Evolutionary conservation across 2,797 vertebrate genomes (phyloP).

Genomic region (Staurois parvus): DNA sequence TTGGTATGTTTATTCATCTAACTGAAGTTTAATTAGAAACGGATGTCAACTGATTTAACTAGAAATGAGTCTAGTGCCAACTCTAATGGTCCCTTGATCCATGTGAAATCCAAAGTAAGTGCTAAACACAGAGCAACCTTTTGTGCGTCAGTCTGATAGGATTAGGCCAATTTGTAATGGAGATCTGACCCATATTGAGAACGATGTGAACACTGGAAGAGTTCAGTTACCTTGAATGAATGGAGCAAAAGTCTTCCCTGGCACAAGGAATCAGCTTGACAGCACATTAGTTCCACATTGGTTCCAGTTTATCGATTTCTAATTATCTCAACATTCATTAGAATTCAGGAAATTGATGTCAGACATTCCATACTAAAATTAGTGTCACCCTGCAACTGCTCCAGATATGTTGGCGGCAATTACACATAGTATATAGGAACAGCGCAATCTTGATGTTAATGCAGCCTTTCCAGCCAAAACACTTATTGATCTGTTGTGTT

Average conservation of each 20-base stretch:
- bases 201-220: slow-evolving; percentile 2
- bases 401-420: slow-evolving; percentile 20
- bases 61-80: background rate
- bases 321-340: slow-evolving; percentile 53
- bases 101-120: background rate
- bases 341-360: slow-evolving; percentile 44
- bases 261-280: slow-evolving; percentile 16
- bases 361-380: slow-evolving; percentile 31
- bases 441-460: slow-evolving; percentile 21
- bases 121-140: background rate
- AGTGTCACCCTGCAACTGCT: slow-evolving; percentile 12
- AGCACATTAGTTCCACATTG: slow-evolving; percentile 36
- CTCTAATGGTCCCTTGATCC: background rate
- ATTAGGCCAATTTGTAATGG: slow-evolving; percentile 1
- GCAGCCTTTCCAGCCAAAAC: slow-evolving; percentile 28
- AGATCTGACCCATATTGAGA: slow-evolving; percentile 10
- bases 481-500: slow-evolving; percentile 32
- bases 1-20: background rate
- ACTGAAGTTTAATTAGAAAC: background rate
- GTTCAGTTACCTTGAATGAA: slow-evolving; percentile 7
- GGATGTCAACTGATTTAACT: background rate
- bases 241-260: slow-evolving; percentile 13
- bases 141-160: background rate
- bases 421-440: background rate
- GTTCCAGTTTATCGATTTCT: slow-evolving; percentile 49